Base-by-base conservation (phyloP, 2,797 vertebrate species). In the Malurus leucopterus region DNA sequence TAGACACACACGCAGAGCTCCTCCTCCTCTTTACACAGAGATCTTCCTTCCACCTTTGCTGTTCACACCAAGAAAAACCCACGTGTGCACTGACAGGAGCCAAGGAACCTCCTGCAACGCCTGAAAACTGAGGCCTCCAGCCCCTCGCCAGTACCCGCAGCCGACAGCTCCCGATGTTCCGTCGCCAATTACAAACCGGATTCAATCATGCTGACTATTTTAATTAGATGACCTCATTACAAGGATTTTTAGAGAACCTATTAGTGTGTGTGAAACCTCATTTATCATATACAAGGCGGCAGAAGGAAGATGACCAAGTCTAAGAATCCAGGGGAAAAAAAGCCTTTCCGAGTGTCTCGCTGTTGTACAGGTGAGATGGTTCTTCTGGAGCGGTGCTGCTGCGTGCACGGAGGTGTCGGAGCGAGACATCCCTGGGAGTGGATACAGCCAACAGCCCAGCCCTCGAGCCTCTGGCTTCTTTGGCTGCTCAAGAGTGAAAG, bases 391-490 rank as follows among this genome's bases (percentile, higher is more conserved):
- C 4, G 2, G 77, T 2, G 58, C 47, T 55, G 83, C 65, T 40
- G 27, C 1, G 15, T 27, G 58, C 84, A 29, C 0, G 3, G 74
- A 68, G 58, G 84, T 7, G 53, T 13, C 0, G 6, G 55, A 81
- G 87, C 1, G 7, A 54, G 76, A 84, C 71, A 88, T 75, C 92
- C 95, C 94, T 74, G 91, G 90, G 53, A 83, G 71, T 29, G 27
- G 94, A 74, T 43, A 68, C 65, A 73, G 94, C 80, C 87, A 29
- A 63, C 2, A 27, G 19, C 63, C 57, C 72, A 57, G 72, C 91
- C 85, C 92, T 83, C 27, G 2, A 90, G 94, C 96, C 96, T 87
- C 19, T 4, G 13, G 41, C 88, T 87, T 96, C 96, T 96, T 95
- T 93, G 94, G 96, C 95, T 93, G 84, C 90, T 85, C 75, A 91